Conservation (phyloP, 2,888 invertebrate species). For the Bruchidius siliquastri region DNA sequence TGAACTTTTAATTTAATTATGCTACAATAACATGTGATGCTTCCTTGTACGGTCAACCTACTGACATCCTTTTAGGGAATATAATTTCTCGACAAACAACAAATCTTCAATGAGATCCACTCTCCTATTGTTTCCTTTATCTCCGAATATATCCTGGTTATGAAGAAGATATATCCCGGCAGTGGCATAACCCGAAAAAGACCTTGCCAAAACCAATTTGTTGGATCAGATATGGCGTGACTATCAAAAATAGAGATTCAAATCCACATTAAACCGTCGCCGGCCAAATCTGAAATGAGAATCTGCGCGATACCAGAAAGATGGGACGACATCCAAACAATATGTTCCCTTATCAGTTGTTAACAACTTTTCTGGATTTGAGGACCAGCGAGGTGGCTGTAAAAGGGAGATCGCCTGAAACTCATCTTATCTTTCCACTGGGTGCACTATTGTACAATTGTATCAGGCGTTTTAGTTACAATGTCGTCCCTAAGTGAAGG, state of each 20-base stretch:
- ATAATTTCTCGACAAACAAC: neutral
- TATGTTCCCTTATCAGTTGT: constrained; percentile 46
- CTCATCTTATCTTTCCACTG: neutral
- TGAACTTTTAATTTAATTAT: too few species aligned
- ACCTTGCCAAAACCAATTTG: constrained; percentile 25
- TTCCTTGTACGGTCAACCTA: neutral
- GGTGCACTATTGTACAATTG: neutral
- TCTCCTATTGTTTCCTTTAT: neutral
- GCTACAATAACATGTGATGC: too few species aligned
- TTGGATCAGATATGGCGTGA: constrained; percentile 46
- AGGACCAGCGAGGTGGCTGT: neutral
- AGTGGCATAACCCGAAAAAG: constrained; percentile 4
- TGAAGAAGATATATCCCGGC: neutral
- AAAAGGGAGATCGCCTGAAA: neutral
- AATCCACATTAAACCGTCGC: constrained; percentile 44
- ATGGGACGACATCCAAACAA: constrained; percentile 46
- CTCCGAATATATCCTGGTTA: neutral
- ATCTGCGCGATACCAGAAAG: constrained; percentile 24
- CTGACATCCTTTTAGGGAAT: neutral
- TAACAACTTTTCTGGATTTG: constrained; percentile 41
- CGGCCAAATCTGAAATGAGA: constrained; percentile 48
- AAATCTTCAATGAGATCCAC: neutral
- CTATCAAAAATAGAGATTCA: constrained; percentile 47
- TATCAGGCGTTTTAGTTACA: too few species aligned
- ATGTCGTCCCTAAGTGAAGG: too few species aligned